phyloP scores from a whole-genome alignment of 2,113 vertebrate species.

The Sinocyclocheilus maitianheensis region DNA sequence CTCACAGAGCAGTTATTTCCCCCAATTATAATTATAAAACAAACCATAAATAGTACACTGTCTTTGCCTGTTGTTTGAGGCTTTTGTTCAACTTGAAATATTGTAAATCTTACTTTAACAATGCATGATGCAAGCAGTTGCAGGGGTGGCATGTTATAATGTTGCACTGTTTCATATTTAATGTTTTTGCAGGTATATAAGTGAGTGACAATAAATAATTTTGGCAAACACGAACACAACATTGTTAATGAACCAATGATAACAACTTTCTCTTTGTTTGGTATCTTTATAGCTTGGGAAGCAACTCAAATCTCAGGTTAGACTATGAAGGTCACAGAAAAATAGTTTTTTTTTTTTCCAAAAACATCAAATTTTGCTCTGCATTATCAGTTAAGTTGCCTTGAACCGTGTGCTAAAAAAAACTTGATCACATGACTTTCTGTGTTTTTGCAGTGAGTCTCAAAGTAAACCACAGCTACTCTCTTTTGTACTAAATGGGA shows the following conservation, averaged over 20 bases:
- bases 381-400: background rate
- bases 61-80: background rate
- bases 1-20: background rate
- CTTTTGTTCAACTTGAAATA: background rate
- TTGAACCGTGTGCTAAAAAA: background rate
- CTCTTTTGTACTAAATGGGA: background rate
- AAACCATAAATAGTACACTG: background rate
- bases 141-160: background rate
- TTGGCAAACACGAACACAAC: too few relatives aligned
- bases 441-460: background rate
- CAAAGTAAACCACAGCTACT: slow-evolving; percentile 33
- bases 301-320: background rate
- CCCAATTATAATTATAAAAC: background rate
- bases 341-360: background rate
- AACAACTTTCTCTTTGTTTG: background rate
- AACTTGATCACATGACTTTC: slow-evolving; percentile 40
- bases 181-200: background rate
- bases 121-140: background rate
- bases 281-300: background rate
- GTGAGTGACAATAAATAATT: background rate
- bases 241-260: background rate
- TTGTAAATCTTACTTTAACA: background rate
- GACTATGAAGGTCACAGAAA: background rate
- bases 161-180: background rate
- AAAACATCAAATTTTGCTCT: background rate